These are phyloP conservation scores for Oxystoma pomonae DNA, from an alignment of 2,888 invertebrate genomes.

Conservation along the genomic window DNA sequence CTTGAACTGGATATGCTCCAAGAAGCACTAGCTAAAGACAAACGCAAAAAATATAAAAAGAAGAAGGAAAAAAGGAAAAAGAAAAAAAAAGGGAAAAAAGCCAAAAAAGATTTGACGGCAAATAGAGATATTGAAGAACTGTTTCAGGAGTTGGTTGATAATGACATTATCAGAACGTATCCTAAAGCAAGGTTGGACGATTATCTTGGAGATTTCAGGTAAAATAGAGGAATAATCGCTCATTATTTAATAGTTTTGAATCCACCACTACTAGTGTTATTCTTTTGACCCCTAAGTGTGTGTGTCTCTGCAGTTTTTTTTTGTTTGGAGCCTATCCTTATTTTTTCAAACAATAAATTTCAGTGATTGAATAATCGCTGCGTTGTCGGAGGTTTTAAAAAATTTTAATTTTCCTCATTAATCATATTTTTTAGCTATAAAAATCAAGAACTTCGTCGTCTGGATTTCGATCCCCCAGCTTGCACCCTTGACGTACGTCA, in stretches of 20 bases:
- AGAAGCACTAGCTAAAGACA: constrained; percentile 46
- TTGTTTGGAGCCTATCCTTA: no score
- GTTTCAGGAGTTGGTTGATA: constrained; percentile 67
- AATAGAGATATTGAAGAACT: constrained; percentile 60
- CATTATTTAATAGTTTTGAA: no score
- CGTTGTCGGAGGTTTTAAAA: no score
- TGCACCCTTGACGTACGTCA: constrained; percentile 59
- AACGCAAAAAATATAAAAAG: constrained; percentile 35
- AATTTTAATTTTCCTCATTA: no score
- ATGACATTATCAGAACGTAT: constrained; percentile 64
- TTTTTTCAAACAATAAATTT: no score
- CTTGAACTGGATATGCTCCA: constrained; percentile 53
- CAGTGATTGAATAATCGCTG: no score
- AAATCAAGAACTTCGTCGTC: constrained; percentile 30
- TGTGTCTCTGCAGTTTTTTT: no score
- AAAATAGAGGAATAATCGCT: no score
- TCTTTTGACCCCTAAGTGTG: no score
- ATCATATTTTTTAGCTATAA: constrained; percentile 49
- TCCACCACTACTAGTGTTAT: no score
- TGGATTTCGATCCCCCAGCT: constrained; percentile 49
- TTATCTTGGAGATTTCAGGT: constrained; percentile 63
- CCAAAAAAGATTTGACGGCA: constrained; percentile 61
- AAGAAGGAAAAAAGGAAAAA: constrained; percentile 37
- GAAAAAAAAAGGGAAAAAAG: constrained; percentile 42
- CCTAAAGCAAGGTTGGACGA: constrained; percentile 57